A percentile compares a stretch with the other conserved stretches of the same genome.
Conservation (phyloP, 2,797 vertebrate species). For the Alcedo atthis region DNA sequence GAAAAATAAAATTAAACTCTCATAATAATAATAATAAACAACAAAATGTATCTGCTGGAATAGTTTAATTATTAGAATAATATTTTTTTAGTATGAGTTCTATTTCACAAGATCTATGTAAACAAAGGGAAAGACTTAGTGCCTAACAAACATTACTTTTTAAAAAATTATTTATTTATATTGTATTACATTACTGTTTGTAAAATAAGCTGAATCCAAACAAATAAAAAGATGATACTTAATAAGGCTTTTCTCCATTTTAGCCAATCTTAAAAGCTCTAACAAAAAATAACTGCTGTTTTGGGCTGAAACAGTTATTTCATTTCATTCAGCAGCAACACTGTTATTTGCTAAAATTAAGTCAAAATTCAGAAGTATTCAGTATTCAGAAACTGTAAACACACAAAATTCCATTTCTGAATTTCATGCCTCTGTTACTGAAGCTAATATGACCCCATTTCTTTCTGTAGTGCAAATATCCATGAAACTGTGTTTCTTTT, state of each 20-base stretch:
- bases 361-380: background rate
- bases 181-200: background rate
- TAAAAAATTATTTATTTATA: background rate
- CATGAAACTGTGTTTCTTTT: background rate
- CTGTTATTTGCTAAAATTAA: background rate
- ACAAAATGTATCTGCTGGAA: background rate
- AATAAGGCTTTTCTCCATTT: slow-evolving; percentile 38
- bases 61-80: background rate
- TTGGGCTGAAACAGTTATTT: background rate
- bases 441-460: background rate
- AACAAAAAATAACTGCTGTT: background rate
- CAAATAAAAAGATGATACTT: background rate
- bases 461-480: background rate
- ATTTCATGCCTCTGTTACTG: background rate
- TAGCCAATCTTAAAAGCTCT: background rate
- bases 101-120: background rate
- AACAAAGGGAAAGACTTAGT: background rate
- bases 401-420: background rate
- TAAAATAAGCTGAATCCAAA: background rate
- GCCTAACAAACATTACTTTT: background rate
- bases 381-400: background rate
- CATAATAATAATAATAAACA: background rate
- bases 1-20: background rate
- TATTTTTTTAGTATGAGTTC: background rate
- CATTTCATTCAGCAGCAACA: background rate